A percentile compares a stretch with the other conserved stretches of the same genome.
These are phyloP conservation scores for Pseudocheirus occidentalis DNA, from an alignment of 2,797 vertebrate genomes.

Conservation along the genomic window DNA sequence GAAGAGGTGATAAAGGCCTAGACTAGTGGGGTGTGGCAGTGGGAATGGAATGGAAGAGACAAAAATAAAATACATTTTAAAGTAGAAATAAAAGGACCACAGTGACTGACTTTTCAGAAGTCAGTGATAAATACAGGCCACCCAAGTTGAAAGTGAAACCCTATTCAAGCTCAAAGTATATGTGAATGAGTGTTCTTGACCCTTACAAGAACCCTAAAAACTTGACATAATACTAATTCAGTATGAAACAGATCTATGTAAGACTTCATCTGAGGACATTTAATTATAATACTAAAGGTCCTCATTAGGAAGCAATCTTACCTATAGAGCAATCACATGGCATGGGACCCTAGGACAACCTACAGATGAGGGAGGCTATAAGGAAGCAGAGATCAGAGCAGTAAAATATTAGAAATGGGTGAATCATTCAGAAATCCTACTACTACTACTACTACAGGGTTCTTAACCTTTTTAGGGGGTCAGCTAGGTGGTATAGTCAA, in stretches of 20 bases:
- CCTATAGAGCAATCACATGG: not conserved
- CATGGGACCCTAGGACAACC: not conserved
- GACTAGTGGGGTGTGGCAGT: not conserved
- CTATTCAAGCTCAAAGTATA: constrained; percentile 27
- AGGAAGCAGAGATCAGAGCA: not conserved
- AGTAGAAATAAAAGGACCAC: not conserved
- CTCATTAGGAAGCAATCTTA: not conserved
- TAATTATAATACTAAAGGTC: not conserved
- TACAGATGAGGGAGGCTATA: not conserved
- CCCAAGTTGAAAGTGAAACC: not conserved
- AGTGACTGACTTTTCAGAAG: not conserved
- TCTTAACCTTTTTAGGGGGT: not conserved
- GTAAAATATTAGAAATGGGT: not conserved
- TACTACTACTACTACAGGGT: not conserved
- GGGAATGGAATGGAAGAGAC: constrained; percentile 18
- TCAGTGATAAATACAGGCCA: not conserved
- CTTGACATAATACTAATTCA: not conserved
- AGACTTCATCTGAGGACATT: not conserved
- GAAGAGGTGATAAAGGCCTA: constrained; percentile 17
- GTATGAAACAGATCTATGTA: not conserved
- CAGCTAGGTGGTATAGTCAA: not conserved
- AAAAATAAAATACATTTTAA: constrained; percentile 33
- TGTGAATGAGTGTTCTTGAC: not conserved
- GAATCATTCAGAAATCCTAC: not conserved
- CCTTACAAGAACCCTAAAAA: not conserved